phyloP scores from a whole-genome alignment of 2,113 vertebrate species.

The Lethenteron camtschaticum region DNA sequence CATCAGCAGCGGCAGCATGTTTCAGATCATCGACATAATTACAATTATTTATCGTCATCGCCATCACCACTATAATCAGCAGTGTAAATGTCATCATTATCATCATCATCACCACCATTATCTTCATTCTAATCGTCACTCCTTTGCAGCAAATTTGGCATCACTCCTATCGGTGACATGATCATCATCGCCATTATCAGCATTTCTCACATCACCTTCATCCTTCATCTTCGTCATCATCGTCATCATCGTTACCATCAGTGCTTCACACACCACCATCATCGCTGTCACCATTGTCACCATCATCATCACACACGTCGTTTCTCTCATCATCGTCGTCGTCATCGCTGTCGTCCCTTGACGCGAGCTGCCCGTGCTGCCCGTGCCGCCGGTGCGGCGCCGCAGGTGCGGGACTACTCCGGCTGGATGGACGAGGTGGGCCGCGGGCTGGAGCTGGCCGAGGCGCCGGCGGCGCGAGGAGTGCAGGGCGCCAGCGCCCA shows the following conservation, averaged over 20 bases:
- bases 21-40: not conserved
- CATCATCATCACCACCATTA: not conserved
- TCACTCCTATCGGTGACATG: not conserved
- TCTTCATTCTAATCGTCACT: not conserved
- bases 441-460: conserved; percentile 26
- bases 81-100: not conserved
- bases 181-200: not conserved
- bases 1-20: too few relatives aligned
- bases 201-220: not conserved
- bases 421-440: conserved; percentile 36
- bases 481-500: conserved; percentile 25
- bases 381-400: not conserved
- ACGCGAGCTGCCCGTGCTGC: too few relatives aligned
- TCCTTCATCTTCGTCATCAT: too few relatives aligned
- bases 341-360: too few relatives aligned
- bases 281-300: too few relatives aligned
- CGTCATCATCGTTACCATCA: too few relatives aligned
- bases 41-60: not conserved
- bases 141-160: not conserved
- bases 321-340: too few relatives aligned
- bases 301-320: too few relatives aligned
- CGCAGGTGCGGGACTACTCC: conserved; percentile 33
- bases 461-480: conserved; percentile 32
- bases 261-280: too few relatives aligned
- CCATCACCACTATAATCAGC: conserved; percentile 1